Evolutionary conservation across 2,113 vertebrate species (phyloP), one percentile per base, ranked within the genome.

Genomic region (Pelobates fuscus): DNA sequence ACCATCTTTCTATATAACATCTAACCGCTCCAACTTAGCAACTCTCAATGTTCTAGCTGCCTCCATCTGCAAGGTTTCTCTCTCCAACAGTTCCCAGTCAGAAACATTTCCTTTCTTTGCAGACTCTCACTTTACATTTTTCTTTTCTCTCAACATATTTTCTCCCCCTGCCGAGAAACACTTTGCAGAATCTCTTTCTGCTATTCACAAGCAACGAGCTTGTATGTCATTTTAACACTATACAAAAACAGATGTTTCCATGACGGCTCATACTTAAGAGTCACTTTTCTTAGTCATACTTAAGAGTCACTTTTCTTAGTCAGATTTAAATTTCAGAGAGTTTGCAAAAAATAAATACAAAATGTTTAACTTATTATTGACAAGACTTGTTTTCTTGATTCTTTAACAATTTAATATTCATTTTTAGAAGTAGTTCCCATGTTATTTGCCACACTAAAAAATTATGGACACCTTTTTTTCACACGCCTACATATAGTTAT

Each of bases 141-240:
- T n/a, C 41, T 78, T 27, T 70, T 27, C 18, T 29, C 49, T 46
- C 57, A 65, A 44, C 20, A 72, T 65, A 69, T 25, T 79, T 64
- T 77, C 72, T 78, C 30, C 5, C 10, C 5, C 80, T 82, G 75
- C 61, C 78, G 63, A 55, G 3, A 1, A 2, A 6, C 0, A 61
- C 20, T 74, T 2, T 15, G 52, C 43, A 63, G n/a, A 72, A 63
- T 64, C 64, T 11, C 65, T 58, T 67, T 71, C 70, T 11, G n/a
- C 15, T 64, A 15, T 68, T 58, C 23, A 14, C 24, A 20, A 70
- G 32, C 63, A 62, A 61, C 41, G 18, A 59, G 60, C 57, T 23
- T 76, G 61, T 69, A 14, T 64, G 78, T 68, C 77, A 27, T 79
- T 84, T 85, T 78, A 68, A 77, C 69, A 71, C 6, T 52, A 54